Evolutionary conservation across 2,113 vertebrate genomes (phyloP).

Genomic region (Rhipidura dahli): DNA sequence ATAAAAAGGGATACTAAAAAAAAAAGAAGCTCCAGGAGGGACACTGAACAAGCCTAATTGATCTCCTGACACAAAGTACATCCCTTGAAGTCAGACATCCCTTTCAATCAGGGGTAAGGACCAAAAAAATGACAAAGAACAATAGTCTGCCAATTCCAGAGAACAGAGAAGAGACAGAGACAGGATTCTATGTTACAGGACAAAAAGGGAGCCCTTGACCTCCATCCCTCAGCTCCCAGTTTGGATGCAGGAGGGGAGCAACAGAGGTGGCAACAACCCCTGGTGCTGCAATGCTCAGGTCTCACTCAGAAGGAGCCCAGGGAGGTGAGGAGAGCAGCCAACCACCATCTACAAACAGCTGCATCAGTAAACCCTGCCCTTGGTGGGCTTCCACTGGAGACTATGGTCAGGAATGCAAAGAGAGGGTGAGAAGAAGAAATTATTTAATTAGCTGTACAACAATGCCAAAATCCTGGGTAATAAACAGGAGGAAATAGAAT

Average conservation of each 20-base stretch:
- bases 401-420: not conserved
- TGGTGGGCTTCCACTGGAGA: not conserved
- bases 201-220: not conserved
- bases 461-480: not conserved
- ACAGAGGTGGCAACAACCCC: not conserved
- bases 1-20: not conserved
- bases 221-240: not conserved
- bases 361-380: not conserved
- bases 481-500: slow-evolving; percentile 42
- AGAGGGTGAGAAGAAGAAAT: not conserved
- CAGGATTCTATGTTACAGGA: not conserved
- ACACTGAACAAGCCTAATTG: not conserved
- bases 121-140: not conserved
- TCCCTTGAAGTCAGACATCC: not conserved
- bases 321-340: not conserved
- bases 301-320: not conserved
- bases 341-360: not conserved
- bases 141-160: not conserved
- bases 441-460: not conserved
- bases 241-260: not conserved
- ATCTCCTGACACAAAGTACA: not conserved
- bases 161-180: not conserved
- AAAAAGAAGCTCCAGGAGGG: not conserved
- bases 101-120: not conserved
- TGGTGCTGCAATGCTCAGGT: not conserved